phyloP scores from a whole-genome alignment of 2,888 invertebrate genomes.

The Metalampra italica region DNA sequence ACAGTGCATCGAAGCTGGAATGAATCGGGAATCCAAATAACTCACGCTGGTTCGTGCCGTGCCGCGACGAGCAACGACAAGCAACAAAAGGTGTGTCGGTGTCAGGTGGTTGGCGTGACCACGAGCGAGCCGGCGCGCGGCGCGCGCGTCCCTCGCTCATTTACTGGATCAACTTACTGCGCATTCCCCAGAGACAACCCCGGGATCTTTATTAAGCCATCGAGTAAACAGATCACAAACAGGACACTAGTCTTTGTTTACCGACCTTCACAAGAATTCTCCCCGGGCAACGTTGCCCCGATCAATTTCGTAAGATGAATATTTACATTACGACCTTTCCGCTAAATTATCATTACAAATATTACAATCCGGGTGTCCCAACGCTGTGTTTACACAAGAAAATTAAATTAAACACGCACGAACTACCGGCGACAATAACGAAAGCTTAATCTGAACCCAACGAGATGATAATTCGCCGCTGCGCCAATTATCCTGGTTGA shows the following conservation, averaged over 20 bases:
- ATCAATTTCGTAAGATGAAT: neutral
- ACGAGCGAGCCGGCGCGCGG: slow-evolving; percentile 45
- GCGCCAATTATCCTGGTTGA: slow-evolving; percentile 67
- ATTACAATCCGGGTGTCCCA: slow-evolving; percentile 29
- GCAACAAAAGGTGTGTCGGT: slow-evolving; percentile 54
- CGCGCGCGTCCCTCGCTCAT: slow-evolving; percentile 54
- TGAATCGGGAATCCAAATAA: slow-evolving; percentile 49
- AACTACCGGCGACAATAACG: slow-evolving; percentile 58
- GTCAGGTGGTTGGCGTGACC: slow-evolving; percentile 67
- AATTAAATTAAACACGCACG: slow-evolving; percentile 71
- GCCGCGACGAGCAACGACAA: slow-evolving; percentile 27
- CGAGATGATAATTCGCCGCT: slow-evolving; percentile 40
- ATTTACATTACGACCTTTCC: slow-evolving; percentile 23
- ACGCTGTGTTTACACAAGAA: slow-evolving; percentile 47
- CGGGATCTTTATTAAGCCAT: slow-evolving; percentile 48
- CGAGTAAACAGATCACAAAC: slow-evolving; percentile 28
- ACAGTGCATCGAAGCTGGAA: slow-evolving; percentile 40
- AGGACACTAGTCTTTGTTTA: slow-evolving; percentile 14
- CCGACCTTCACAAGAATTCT: slow-evolving; percentile 13
- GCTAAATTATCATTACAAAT: slow-evolving; percentile 30
- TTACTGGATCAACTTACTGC: slow-evolving; percentile 62
- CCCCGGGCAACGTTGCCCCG: no score
- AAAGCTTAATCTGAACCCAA: slow-evolving; percentile 46
- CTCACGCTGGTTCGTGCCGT: slow-evolving; percentile 50
- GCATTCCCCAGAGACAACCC: slow-evolving; percentile 50